Conservation (phyloP, 2,888 invertebrate species). For the Lordiphosa fenestrarum region DNA sequence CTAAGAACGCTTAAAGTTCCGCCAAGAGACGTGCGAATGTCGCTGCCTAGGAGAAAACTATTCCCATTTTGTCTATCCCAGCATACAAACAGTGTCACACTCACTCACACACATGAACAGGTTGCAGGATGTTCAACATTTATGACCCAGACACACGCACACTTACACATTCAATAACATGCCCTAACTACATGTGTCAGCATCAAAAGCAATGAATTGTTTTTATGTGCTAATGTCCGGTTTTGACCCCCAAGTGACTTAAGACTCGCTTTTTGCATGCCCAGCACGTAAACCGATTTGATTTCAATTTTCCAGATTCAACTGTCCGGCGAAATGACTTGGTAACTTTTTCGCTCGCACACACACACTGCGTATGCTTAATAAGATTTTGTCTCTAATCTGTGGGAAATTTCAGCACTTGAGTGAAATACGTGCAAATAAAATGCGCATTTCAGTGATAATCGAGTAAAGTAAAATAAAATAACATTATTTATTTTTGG, state of each 20-base stretch:
- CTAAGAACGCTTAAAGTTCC: constrained; percentile 12
- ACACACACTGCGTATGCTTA: constrained; percentile 37
- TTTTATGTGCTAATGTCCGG: constrained; percentile 70
- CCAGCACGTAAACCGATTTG: constrained; percentile 76
- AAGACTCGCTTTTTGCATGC: constrained; percentile 57
- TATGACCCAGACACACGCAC: constrained; percentile 45
- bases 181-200: constrained; percentile 63
- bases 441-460: too few species aligned
- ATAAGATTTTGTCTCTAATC: constrained; percentile 38
- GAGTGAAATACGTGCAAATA: background rate
- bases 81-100: background rate
- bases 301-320: constrained; percentile 76
- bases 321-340: constrained; percentile 45
- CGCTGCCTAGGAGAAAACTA: too few species aligned
- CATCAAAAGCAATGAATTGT: constrained; percentile 67
- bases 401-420: constrained; percentile 38
- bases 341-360: constrained; percentile 37
- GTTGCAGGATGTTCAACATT: constrained; percentile 27
- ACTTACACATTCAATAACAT: constrained; percentile 5
- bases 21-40: too few species aligned
- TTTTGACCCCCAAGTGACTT: constrained; percentile 11
- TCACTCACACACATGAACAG: background rate
- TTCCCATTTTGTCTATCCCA: background rate
- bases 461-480: too few species aligned
- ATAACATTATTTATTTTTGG: too few species aligned